phyloP scores from a whole-genome alignment of 2,113 vertebrate species.

The Corythornis cristatus region DNA sequence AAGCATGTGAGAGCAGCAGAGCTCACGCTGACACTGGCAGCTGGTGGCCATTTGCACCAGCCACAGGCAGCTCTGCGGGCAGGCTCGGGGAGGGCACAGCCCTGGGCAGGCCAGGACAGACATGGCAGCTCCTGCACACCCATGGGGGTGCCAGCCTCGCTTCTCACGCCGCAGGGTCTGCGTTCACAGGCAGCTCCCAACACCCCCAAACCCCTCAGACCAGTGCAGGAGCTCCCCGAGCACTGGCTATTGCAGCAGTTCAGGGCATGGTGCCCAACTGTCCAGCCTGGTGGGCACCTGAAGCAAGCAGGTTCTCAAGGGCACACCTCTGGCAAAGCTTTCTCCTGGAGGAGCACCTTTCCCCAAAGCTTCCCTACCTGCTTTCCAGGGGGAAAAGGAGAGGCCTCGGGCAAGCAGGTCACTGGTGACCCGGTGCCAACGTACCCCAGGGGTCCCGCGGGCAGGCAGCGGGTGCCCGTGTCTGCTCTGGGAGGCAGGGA shows the following conservation, averaged over 20 bases:
- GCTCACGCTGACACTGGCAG: neutral
- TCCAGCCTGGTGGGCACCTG: neutral
- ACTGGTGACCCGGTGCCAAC: neutral
- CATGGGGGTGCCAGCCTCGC: neutral
- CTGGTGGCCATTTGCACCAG: neutral
- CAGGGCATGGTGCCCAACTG: too few relatives aligned
- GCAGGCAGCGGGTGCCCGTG: neutral
- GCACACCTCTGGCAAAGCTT: neutral
- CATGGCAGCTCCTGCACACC: too few relatives aligned
- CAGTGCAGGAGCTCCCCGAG: accelerated
- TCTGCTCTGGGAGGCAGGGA: constrained; percentile 14
- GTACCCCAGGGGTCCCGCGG: neutral
- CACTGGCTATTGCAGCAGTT: neutral
- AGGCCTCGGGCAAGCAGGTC: neutral
- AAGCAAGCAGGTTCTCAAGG: accelerated
- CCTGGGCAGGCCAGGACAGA: neutral
- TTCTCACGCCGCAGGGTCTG: neutral
- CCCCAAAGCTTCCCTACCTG: neutral
- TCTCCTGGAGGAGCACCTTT: neutral
- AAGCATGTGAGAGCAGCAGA: neutral
- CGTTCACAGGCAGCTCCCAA: neutral
- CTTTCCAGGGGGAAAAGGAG: neutral
- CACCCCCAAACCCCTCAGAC: neutral
- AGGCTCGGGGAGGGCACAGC: neutral
- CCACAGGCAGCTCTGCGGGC: neutral